Evolutionary conservation across 2,113 vertebrate genomes (phyloP).

Genomic region (Manacus vitellinus): DNA sequence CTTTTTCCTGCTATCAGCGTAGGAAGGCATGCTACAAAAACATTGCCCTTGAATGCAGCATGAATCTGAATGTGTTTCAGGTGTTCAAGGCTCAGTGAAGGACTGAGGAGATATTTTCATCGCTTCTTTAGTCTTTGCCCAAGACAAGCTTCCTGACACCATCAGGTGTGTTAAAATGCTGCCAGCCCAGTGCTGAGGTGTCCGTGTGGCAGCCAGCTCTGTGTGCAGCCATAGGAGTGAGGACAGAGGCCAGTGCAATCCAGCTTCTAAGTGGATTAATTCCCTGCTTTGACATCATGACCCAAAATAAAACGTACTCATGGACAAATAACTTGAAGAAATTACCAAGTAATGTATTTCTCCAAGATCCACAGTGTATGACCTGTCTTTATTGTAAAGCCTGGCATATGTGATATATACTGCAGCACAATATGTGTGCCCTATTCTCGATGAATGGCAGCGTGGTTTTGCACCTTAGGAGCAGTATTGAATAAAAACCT

Average conservation of each 20-base stretch:
- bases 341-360: background rate
- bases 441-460: accelerated
- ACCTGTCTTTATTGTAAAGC: background rate
- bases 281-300: background rate
- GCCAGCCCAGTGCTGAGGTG: accelerated
- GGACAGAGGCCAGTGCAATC: background rate
- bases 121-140: background rate
- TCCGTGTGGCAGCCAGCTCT: accelerated
- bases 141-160: background rate
- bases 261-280: background rate
- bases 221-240: accelerated
- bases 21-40: background rate
- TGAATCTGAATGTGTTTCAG: background rate
- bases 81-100: background rate
- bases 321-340: background rate
- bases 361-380: background rate
- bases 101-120: background rate
- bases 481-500: background rate
- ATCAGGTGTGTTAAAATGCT: accelerated
- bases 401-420: accelerated
- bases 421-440: accelerated
- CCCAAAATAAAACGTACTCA: background rate
- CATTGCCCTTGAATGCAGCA: background rate
- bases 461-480: background rate
- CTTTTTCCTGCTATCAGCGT: background rate